A percentile compares a stretch with the other conserved stretches of the same genome.
Evolutionary conservation across 2,888 invertebrate species (phyloP).

Genomic region (Junonia oenone): DNA sequence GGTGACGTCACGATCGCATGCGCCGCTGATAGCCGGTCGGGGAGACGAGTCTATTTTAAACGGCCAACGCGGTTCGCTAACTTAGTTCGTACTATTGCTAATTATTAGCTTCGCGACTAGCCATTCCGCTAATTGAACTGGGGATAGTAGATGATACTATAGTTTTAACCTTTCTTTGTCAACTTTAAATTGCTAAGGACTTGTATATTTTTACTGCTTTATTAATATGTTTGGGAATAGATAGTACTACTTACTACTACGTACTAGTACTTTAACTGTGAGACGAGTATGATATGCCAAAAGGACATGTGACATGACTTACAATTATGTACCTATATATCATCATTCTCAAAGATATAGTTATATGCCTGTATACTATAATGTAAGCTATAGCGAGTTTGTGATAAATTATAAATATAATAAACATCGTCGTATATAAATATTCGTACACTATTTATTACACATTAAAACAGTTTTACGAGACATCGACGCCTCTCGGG

Average conservation of each 20-base stretch:
- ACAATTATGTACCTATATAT: too few species aligned
- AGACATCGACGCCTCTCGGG: constrained; percentile 31
- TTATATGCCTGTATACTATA: background rate
- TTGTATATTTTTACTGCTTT: too few species aligned
- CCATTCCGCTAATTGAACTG: background rate
- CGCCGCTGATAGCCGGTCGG: constrained; percentile 6
- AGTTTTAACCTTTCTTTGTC: too few species aligned
- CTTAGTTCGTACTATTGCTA: constrained; percentile 1
- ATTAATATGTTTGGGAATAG: too few species aligned
- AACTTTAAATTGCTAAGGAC: too few species aligned
- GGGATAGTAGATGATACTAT: background rate
- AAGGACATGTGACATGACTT: too few species aligned
- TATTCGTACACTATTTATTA: constrained; percentile 23
- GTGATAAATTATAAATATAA: background rate
- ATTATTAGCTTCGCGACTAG: background rate
- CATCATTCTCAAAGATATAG: background rate
- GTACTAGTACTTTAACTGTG: too few species aligned
- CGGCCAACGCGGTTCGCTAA: constrained; percentile 43
- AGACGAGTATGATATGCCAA: too few species aligned
- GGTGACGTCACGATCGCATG: constrained; percentile 11
- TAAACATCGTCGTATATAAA: constrained; percentile 9
- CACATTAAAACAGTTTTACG: constrained; percentile 41
- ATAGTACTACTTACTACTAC: too few species aligned
- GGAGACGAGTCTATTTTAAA: constrained; percentile 44
- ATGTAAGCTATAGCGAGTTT: too few species aligned